Base-by-base conservation (phyloP, 92 coral and sea anemone genomes). In the Actinernus sp. region DNA sequence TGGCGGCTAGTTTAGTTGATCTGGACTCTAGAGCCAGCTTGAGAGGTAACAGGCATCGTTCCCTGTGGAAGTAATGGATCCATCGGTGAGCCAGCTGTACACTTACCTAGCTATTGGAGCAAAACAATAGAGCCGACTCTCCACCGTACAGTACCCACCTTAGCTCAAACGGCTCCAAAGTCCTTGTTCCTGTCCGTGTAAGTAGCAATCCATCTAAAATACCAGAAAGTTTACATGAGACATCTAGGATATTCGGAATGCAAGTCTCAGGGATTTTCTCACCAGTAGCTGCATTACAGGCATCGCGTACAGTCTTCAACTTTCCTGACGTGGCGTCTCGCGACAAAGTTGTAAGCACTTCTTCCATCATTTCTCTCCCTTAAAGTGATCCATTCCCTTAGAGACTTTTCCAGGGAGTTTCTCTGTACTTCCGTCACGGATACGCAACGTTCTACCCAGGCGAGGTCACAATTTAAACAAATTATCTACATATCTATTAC, bases 241-340 rank as follows among this genome's bases (percentile, higher is more conserved):
- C 10, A 12, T 18, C 29, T 4, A 3, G 51, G 9, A 51, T 24
- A 51, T 17, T 13, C n/a, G n/a, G n/a, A n/a, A n/a, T 20, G 53
- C 53, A 47, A 12, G 17, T 7, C 17, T 34, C 41, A 6, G 14
- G 41, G 41, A 34, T 57, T 21, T 54, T 50, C 89, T 83, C 58
- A 95, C 99, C 99, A 49, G 97, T 80, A 41, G 97, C 97, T 19
- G 91, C 88, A 55, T 78, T 83, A 69, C 99, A 95, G 38, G 99
- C 99, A 49, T 95, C 99, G 2, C 95, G 85, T 1, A 95, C 88
- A 25, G 90, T 64, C 61, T 91, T 95, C 14, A 76, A 63, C 65
- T 95, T 91, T 9, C 94, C 91, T 61, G 99, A 92, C 88, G 99
- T 95, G 87, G 99, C 99, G 58, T 95, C 99, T 66, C 88, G 88